Evolutionary conservation across 2,888 invertebrate species (phyloP), one percentile per base, ranked within the genome.

Genomic region (Keiferia lycopersicella): DNA sequence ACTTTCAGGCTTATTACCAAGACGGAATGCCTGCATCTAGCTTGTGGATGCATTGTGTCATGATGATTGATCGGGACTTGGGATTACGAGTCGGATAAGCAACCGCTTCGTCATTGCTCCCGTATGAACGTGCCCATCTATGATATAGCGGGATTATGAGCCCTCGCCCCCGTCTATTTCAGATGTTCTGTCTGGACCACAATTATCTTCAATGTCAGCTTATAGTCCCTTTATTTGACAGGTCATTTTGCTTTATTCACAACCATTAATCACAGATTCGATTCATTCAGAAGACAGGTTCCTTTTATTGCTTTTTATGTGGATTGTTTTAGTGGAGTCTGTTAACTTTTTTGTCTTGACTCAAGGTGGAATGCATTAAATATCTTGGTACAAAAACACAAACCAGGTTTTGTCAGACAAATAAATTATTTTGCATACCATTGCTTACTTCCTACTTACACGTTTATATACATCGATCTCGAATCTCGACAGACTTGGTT

Each of bases 1-100:
- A 88, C 83, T 88, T 89, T 87, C 86, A 85, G 87, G 70, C 69
- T 74, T 74, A 74, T 77, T 82, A 83, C 82, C 78, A 82, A 78
- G 73, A 76, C 71, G 72, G 71, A 39, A 39, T 59, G 26, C 34
- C 56, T 30, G 22, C 56, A 53, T 26, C 14, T 34, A 38, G 38
- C 20, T 58, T 58, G 18, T 39, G 39, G 39, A 39, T 39, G 18
- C 22, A 39, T 39, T 39, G 22, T 38, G 20, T 16, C 1, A n/a
- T 16, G n/a, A 30, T 34, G 34, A 34, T 34, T 4, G 34, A 34
- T 34, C 34, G 34, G 34, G 34, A 34, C 34, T 34, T 34, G 34
- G 34, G 14, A 16, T 34, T 34, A 56, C 18, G 16, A 58, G n/a
- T n/a, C 0, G 39, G 45, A 57, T 65, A 41, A 53, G 62, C 59